Evolutionary conservation across 2,797 vertebrate genomes (phyloP).

Genomic region (Balearica regulorum): DNA sequence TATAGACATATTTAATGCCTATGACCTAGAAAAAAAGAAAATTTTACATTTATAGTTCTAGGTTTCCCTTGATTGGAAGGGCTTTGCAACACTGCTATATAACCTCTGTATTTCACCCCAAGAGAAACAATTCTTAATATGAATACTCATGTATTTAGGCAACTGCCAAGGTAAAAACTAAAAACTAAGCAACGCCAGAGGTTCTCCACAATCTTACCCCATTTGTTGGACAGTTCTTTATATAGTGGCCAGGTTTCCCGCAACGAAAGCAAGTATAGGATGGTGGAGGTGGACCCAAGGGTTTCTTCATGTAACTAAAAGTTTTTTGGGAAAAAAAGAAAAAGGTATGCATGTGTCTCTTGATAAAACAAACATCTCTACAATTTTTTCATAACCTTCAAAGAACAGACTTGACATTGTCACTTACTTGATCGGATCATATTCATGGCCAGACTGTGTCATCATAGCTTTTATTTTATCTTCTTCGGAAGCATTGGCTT

Average conservation of each 20-base stretch:
- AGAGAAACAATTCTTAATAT: neutral
- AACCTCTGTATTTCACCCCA: neutral
- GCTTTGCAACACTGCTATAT: neutral
- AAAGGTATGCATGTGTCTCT: neutral
- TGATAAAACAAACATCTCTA: neutral
- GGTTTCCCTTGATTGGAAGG: neutral
- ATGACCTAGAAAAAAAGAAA: neutral
- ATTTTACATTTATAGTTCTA: neutral
- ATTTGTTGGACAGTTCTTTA: constrained; percentile 91
- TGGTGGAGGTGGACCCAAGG: constrained; percentile 81
- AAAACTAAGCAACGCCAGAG: neutral
- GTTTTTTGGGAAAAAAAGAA: neutral
- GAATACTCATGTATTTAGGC: neutral
- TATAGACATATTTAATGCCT: neutral
- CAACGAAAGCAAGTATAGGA: constrained; percentile 96
- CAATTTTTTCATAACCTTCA: constrained; percentile 1
- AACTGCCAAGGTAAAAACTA: neutral
- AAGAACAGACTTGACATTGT: neutral
- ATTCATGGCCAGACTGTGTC: constrained; percentile 94
- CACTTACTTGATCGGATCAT: constrained; percentile 92
- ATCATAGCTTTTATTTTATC: constrained; percentile 98
- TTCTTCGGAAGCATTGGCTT: constrained; percentile 93
- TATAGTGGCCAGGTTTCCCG: constrained; percentile 92
- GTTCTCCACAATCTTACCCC: constrained; percentile 78
- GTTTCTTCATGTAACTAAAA: constrained; percentile 91